Evolutionary conservation across 2,113 vertebrate genomes (phyloP), one percentile per base, ranked within the genome.

Genomic region (Scophthalmus maximus): DNA sequence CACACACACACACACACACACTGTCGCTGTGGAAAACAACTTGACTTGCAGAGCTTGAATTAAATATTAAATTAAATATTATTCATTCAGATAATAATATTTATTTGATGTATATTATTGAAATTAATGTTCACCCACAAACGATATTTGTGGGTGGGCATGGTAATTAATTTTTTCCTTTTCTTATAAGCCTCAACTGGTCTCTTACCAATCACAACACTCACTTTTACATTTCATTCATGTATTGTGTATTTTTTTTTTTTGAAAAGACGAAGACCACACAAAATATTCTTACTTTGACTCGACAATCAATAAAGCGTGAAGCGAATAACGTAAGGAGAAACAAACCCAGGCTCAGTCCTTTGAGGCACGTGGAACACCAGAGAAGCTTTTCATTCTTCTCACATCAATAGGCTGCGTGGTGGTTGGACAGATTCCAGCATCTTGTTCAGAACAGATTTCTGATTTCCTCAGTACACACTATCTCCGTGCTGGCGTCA

Each of bases 401-500:
- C 60, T 56, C 23, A 32, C 71, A 62, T 75, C 36, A 75, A 34
- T 42, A 68, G 32, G 25, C n/a, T n/a, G 36, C 8, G 2, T 56
- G 42, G 15, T 56, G 42, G 15, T 66, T 73, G 53, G 59, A 80
- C 18, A 38, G 26, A 42, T 36, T 79, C 81, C 76, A 83, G 25
- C 30, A n/a, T 46, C 42, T 46, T 46, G 42, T n/a, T 46, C 42
- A n/a, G 42, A 42, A 18, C 17, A 18, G 18, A 2, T 32, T 12
- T 22, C 6, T 62, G 26, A 46, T 55, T n/a, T n/a, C n/a, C n/a
- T n/a, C n/a, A n/a, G n/a, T n/a, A n/a, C n/a, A n/a, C n/a, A n/a
- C n/a, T 42, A 30, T 67, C 68, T 73, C 57, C 64, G 26, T 78
- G 44, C 69, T 66, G 42, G 34, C 72, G 55, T 64, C 76, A 72